Evolutionary conservation across 1,140 invertebrate species (phyloP).

Genomic region (Tribolium madens): DNA sequence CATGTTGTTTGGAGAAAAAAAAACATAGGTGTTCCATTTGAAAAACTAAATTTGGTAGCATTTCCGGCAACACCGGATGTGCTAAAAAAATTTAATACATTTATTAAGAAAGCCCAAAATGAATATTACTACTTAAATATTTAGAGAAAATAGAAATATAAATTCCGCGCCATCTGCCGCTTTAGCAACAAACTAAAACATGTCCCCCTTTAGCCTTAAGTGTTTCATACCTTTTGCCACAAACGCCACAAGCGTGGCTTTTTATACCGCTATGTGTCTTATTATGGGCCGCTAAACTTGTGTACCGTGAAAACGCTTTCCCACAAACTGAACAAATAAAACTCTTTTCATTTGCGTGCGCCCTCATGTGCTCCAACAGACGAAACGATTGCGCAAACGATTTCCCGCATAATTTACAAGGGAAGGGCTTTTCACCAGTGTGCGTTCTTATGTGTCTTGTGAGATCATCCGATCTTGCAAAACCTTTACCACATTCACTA

Average conservation of each 20-base stretch:
- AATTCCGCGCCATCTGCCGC: too few relatives aligned
- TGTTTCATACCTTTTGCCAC: slow-evolving; percentile 61
- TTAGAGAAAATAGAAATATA: too few relatives aligned
- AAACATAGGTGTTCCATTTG: too few relatives aligned
- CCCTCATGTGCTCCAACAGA: slow-evolving; percentile 72
- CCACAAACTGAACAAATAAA: slow-evolving; percentile 72
- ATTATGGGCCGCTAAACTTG: slow-evolving; percentile 64
- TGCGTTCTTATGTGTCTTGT: slow-evolving; percentile 69
- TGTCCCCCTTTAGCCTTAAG: too few relatives aligned
- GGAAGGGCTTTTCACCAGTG: slow-evolving; percentile 72
- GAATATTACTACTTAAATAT: too few relatives aligned
- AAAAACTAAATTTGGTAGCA: too few relatives aligned
- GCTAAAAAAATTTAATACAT: too few relatives aligned
- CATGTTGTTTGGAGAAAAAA: too few relatives aligned
- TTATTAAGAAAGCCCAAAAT: too few relatives aligned
- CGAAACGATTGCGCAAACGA: slow-evolving; percentile 64
- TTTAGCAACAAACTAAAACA: too few relatives aligned
- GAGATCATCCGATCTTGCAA: slow-evolving; percentile 67
- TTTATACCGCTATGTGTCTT: slow-evolving; percentile 64
- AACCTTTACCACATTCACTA: slow-evolving; percentile 70
- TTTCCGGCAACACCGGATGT: too few relatives aligned
- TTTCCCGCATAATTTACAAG: slow-evolving; percentile 71
- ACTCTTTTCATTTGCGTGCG: slow-evolving; percentile 74
- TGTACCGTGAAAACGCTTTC: slow-evolving; percentile 65
- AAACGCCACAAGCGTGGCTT: slow-evolving; percentile 62